Conservation (phyloP, 37 sponge, comb jelly and placozoan species). For the Axinella damicornis region DNA sequence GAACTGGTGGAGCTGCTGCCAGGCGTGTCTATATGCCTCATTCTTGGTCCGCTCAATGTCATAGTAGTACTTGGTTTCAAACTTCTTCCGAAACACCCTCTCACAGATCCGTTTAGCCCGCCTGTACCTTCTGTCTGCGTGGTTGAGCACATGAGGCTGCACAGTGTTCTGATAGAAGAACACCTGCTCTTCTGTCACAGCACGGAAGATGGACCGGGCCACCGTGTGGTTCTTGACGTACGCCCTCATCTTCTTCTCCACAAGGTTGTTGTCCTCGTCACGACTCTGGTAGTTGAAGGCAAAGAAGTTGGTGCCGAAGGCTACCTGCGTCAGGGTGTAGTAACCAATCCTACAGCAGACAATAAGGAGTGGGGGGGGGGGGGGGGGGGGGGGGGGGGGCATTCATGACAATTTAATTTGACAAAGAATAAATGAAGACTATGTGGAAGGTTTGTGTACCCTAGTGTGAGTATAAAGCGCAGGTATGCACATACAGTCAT, state of each 20-base stretch:
- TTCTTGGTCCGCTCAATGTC: slow-evolving; percentile 69
- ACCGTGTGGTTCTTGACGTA: slow-evolving; percentile 15
- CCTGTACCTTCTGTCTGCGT: slow-evolving; percentile 38
- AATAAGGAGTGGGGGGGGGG: too few relatives aligned
- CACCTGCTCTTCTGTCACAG: slow-evolving; percentile 76
- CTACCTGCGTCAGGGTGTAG: slow-evolving; percentile 52
- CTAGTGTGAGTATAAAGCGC: too few relatives aligned
- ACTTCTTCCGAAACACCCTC: slow-evolving; percentile 32
- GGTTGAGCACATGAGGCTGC: slow-evolving; percentile 44
- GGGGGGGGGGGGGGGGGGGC: too few relatives aligned
- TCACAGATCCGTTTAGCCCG: slow-evolving; percentile 18
- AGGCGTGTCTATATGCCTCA: slow-evolving; percentile 68
- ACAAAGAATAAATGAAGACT: too few relatives aligned
- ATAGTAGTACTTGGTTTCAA: slow-evolving; percentile 57
- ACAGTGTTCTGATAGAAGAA: slow-evolving; percentile 77
- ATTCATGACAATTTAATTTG: too few relatives aligned
- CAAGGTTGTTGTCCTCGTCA: slow-evolving; percentile 6
- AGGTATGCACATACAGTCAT: too few relatives aligned
- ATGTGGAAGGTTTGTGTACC: too few relatives aligned
- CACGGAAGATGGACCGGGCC: slow-evolving; percentile 69
- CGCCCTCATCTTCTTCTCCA: slow-evolving; percentile 20
- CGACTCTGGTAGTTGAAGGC: slow-evolving; percentile 45
- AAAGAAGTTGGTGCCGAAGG: slow-evolving; percentile 56
- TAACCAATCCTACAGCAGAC: slow-evolving; percentile 64
- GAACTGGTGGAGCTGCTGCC: slow-evolving; percentile 81